Conservation (phyloP, 2,113 vertebrate species). For the Porphyrio hochstetteri region DNA sequence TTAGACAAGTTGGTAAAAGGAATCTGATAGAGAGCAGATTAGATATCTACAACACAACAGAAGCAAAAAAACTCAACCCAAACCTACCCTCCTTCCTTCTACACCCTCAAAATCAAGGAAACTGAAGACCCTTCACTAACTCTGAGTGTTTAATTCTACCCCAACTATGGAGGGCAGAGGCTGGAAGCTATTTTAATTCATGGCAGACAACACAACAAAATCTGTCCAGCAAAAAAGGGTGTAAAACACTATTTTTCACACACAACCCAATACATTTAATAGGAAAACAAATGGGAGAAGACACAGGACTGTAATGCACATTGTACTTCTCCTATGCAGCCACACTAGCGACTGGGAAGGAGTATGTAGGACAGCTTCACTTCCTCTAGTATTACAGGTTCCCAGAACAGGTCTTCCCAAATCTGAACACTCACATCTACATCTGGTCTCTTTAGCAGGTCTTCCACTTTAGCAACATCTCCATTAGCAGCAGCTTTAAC, state of each 20-base stretch:
- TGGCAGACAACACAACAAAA: not conserved
- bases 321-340: not conserved
- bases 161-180: not conserved
- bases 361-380: not conserved
- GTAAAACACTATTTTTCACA: not conserved
- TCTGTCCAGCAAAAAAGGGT: not conserved
- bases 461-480: conserved; percentile 97
- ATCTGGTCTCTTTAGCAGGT: conserved; percentile 94
- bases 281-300: not conserved
- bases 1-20: not conserved
- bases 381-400: not conserved
- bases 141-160: not conserved
- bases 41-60: not conserved
- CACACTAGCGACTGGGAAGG: not conserved
- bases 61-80: not conserved
- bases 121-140: not conserved
- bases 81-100: not conserved
- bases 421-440: conserved; percentile 86
- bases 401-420: not conserved
- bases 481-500: conserved; percentile 99
- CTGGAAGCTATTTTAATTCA: not conserved
- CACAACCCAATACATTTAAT: not conserved
- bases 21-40: not conserved
- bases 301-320: too few species aligned
- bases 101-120: not conserved